Evolutionary conservation across 2,113 vertebrate species (phyloP), one percentile per base, ranked within the genome.

Genomic region (Struthidea cinerea): DNA sequence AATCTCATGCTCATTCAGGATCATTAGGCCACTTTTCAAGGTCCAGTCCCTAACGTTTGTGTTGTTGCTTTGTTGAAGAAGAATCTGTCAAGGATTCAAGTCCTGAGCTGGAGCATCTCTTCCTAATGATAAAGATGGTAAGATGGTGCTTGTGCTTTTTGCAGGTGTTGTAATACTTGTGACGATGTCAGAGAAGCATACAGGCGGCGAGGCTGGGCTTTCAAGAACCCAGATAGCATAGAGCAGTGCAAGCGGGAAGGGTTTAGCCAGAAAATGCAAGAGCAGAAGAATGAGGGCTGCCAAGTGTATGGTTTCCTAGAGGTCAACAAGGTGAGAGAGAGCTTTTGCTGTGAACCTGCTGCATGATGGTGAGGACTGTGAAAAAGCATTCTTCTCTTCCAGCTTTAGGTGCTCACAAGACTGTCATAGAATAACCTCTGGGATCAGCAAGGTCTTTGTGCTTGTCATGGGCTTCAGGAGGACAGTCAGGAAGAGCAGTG

Each of bases 251-350:
- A 98, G 94, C 98, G 99, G 77, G 99, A 99, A 93, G 99, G 99
- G 32, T 99, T 99, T 97, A 99, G 99, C 53, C 99, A 99, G 97
- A 99, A 98, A 98, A 99, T 99, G 99, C 99, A 99, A 97, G 99
- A 99, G 91, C 99, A 99, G 98, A 99, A 99, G 98, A 99, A 99
- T 3, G 99, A 99, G 90, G 99, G 99, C 73, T 99, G 99, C 96
- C 98, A 99, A 96, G 99, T 99, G 7, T 99, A 99, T 10, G 99
- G 99, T 53, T 99, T 99, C 97, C 97, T 99, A 69, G 99, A 99
- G 92, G 99, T 99, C 95, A 99, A 99, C 97, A 99, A 99, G 99
- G 99, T 98, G 67, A 80, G 97, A 93, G 46, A 55, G 27, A 53
- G 49, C 7, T 70, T 90, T 87, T 80, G 56, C 56, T 93, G 53